phyloP scores from a whole-genome alignment of 2,888 invertebrate genomes.

The Hartigia nigra region DNA sequence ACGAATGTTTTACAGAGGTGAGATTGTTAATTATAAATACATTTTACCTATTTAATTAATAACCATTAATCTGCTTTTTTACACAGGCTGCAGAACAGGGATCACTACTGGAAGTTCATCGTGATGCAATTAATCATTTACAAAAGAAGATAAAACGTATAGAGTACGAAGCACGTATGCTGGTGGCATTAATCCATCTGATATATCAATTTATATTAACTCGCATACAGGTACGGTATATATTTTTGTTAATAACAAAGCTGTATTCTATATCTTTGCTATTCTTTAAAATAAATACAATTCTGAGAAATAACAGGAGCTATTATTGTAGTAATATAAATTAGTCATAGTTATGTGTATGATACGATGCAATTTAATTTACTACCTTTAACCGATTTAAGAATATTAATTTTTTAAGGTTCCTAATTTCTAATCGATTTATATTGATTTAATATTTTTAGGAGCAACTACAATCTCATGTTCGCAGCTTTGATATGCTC shows the following conservation, averaged over 20 bases:
- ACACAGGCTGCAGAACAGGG: constrained; percentile 56
- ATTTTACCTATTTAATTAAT: background rate
- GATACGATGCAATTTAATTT: background rate
- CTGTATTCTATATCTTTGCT: background rate
- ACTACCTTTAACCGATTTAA: background rate
- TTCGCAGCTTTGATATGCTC: constrained; percentile 34
- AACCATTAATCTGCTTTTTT: constrained; percentile 1
- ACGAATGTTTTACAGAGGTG: constrained; percentile 58
- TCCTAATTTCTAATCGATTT: background rate
- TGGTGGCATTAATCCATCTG: constrained; percentile 43
- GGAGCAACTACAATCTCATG: constrained; percentile 37
- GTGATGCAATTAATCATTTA: constrained; percentile 48
- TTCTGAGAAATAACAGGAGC: background rate
- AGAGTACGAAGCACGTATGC: constrained; percentile 39
- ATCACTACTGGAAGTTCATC: constrained; percentile 52
- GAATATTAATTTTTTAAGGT: background rate
- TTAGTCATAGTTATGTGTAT: background rate
- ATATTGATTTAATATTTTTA: constrained; percentile 24
- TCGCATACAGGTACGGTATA: constrained; percentile 49
- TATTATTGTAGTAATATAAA: background rate
- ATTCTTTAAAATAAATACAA: background rate
- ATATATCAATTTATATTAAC: constrained; percentile 52
- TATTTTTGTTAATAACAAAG: background rate
- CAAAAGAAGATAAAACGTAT: constrained; percentile 47
- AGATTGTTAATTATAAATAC: constrained; percentile 17